These are phyloP conservation scores for Eulemur mongoz DNA, from an alignment of 2,797 vertebrate species.

Conservation along the genomic window DNA sequence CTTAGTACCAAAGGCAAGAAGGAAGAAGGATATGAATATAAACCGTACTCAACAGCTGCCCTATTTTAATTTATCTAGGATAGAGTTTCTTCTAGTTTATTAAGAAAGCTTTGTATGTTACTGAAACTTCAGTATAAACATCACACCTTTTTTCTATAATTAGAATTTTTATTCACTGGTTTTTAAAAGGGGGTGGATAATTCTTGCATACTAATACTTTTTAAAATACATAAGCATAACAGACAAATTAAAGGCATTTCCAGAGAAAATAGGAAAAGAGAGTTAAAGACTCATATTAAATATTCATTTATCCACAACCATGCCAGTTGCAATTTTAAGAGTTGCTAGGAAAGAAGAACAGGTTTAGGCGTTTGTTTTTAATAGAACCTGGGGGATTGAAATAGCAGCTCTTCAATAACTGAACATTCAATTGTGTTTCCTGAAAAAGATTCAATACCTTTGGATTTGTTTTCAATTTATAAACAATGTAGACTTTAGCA, in stretches of 20 bases:
- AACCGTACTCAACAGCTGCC: constrained; percentile 78
- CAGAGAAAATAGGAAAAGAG: background rate
- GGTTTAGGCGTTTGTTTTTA: background rate
- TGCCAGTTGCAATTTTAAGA: background rate
- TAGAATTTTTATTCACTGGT: constrained; percentile 32
- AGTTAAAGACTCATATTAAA: background rate
- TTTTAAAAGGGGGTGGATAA: background rate
- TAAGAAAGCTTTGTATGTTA: constrained; percentile 81
- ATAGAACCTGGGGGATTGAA: constrained; percentile 54
- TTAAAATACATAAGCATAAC: constrained; percentile 22
- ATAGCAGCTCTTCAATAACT: constrained; percentile 19
- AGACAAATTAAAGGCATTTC: constrained; percentile 46
- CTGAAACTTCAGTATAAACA: constrained; percentile 67
- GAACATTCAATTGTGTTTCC: constrained; percentile 32
- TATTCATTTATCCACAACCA: constrained; percentile 24
- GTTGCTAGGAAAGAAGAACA: background rate
- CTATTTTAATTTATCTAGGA: constrained; percentile 81
- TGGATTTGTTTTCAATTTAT: constrained; percentile 65
- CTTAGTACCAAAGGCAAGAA: constrained; percentile 74
- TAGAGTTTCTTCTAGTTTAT: constrained; percentile 81
- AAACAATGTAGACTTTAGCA: constrained; percentile 50
- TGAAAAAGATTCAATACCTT: background rate
- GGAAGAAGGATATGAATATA: constrained; percentile 71
- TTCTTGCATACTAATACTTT: background rate
- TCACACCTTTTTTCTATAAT: constrained; percentile 41